Percentiles rank a stretch among this genome's conserved stretches.
Evolutionary conservation across 2,113 vertebrate species (phyloP).

Genomic region (Chroicocephalus ridibundus): DNA sequence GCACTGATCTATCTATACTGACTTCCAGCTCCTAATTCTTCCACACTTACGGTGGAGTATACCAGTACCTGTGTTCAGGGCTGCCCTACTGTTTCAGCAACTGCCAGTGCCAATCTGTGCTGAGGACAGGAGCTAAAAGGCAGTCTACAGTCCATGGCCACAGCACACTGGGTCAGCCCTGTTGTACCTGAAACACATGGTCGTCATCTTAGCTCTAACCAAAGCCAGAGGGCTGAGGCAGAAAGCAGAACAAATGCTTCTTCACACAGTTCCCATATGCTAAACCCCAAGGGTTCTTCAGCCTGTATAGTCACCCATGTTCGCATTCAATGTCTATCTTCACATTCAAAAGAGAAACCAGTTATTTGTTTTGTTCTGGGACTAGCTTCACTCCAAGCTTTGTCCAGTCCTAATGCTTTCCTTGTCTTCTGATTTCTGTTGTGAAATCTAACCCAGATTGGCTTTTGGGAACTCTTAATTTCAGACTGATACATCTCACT

Average conservation of each 20-base stretch:
- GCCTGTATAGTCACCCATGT: neutral
- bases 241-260: neutral
- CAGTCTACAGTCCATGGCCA: neutral
- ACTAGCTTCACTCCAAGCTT: neutral
- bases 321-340: neutral
- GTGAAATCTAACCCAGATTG: neutral
- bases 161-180: neutral
- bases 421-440: neutral
- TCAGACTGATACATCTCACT: neutral
- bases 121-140: neutral
- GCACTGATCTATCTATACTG: neutral
- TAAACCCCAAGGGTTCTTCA: neutral
- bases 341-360: neutral
- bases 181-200: neutral
- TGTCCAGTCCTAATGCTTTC: neutral
- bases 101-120: neutral
- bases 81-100: neutral
- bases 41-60: neutral
- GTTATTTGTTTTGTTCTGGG: neutral
- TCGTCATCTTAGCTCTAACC: neutral
- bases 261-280: neutral
- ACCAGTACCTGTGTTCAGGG: neutral
- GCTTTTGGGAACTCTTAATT: neutral
- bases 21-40: neutral
- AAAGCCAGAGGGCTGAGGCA: neutral